phyloP scores from a whole-genome alignment of 2,888 invertebrate genomes.

The Priocnemis perturbator region DNA sequence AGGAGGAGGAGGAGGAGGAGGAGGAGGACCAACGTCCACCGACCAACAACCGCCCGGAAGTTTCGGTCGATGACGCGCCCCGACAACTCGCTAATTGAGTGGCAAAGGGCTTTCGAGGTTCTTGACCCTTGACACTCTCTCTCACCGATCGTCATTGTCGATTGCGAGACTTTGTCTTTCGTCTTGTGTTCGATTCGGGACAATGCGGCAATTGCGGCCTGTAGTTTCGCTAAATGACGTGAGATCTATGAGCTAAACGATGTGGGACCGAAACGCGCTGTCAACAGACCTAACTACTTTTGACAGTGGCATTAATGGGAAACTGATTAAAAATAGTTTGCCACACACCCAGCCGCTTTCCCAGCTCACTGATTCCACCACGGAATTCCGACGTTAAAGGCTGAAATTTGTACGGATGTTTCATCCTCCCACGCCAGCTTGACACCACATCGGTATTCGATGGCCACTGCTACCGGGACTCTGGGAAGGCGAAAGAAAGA shows the following conservation, averaged over 20 bases:
- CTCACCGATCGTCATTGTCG: conserved; percentile 2
- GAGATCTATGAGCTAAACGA: background rate
- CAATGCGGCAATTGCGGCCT: background rate
- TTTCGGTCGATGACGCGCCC: conserved; percentile 44
- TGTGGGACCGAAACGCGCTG: background rate
- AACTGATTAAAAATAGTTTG: no score
- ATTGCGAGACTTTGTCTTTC: background rate
- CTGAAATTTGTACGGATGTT: background rate
- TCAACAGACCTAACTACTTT: no score
- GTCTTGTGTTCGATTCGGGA: background rate
- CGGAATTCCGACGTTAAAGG: background rate
- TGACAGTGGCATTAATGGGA: no score
- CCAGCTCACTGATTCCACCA: no score
- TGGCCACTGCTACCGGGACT: background rate
- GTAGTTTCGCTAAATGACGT: conserved; percentile 3
- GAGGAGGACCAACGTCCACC: conserved; percentile 5
- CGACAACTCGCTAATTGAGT: conserved; percentile 47
- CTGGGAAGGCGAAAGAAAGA: background rate
- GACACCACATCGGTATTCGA: background rate
- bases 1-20: conserved; percentile 1
- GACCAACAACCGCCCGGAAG: conserved; percentile 46
- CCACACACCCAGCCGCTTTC: no score
- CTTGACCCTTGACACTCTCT: conserved; percentile 44
- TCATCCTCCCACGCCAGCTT: background rate
- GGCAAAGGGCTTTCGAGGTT: conserved; percentile 43